Base-by-base conservation (phyloP, 2,113 vertebrate species). In the Dendrocopos noguchii region DNA sequence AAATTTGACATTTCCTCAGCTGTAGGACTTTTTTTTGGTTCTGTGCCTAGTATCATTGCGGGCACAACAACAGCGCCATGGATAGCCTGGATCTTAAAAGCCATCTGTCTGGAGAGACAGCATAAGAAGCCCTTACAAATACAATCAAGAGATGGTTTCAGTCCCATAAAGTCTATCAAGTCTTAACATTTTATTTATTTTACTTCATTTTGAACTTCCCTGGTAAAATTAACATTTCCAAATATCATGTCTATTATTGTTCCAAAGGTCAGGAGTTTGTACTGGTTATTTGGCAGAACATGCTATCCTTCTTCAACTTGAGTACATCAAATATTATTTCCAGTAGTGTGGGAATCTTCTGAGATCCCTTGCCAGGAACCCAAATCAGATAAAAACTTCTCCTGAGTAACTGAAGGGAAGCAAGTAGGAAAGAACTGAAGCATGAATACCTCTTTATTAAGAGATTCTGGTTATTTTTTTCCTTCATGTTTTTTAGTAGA, bases 201-300 rank as follows among this genome's bases (percentile, higher is more conserved):
- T 4, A 10, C 25, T 68, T 80, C 7, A 36, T 64, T 70, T 87
- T 80, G 53, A 67, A 29, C 59, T 67, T 80, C 60, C 2, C 0
- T 34, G 36, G 42, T 71, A 64, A 87, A 72, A 80, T 57, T 34
- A 87, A 33, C 47, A 14, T 80, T 72, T 68, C 47, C 57, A 83
- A 82, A 65, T 20, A 75, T 6, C 52, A 4, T 3, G 8, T 44
- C 39, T 94, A 3, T 86, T 91, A 46, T 55, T 76, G 24, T 67
- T 88, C 34, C 76, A 60, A 61, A 88, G 87, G 85, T 93, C 94
- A 85, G 78, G 53, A 60, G 68, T 84, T 74, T 81, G 68, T 82
- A 15, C 53, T 13, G 21, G 71, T 78, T 73, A 10, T 64, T 92
- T 90, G 56, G 53, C 84, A 96, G 88, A 67, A 93, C 88, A 93